phyloP scores from a whole-genome alignment of 2,113 vertebrate species.

The Pseudolaguvia tuberculata region DNA sequence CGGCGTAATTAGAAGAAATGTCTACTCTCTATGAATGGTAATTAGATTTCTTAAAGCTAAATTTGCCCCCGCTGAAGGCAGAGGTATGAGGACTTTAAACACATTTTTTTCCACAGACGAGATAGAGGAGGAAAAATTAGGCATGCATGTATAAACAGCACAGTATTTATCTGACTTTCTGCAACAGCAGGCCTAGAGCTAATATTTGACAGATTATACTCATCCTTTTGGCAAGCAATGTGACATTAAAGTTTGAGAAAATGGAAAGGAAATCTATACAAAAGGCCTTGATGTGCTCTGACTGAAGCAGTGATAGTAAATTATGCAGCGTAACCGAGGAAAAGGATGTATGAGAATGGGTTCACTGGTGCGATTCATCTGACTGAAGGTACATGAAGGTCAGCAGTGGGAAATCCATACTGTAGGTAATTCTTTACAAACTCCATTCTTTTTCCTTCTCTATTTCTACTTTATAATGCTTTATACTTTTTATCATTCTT shows the following conservation, averaged over 20 bases:
- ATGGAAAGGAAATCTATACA: conserved; percentile 21
- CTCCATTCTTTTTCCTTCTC: background rate
- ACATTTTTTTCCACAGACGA: conserved; percentile 10
- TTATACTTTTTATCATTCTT: background rate
- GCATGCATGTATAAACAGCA: conserved; percentile 16
- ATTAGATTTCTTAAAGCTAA: conserved; percentile 24
- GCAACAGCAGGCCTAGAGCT: conserved; percentile 20
- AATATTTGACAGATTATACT: conserved; percentile 35
- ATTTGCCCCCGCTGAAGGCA: conserved; percentile 13
- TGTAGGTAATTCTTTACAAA: background rate
- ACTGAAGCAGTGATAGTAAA: conserved; percentile 7
- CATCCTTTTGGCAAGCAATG: conserved; percentile 32
- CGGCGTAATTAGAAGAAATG: conserved; percentile 35
- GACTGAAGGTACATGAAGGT: background rate
- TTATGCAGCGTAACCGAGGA: background rate
- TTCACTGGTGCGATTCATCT: conserved; percentile 8
- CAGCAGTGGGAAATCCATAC: background rate
- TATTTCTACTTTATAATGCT: background rate
- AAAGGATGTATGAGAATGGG: background rate
- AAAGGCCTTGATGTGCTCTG: background rate
- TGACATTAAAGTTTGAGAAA: conserved; percentile 24
- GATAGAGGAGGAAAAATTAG: conserved; percentile 17
- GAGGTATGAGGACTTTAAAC: conserved; percentile 19
- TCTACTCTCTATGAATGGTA: conserved; percentile 23
- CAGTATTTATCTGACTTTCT: conserved; percentile 18